Conservation (phyloP, 2,113 vertebrate genomes). For the Lota lota region DNA sequence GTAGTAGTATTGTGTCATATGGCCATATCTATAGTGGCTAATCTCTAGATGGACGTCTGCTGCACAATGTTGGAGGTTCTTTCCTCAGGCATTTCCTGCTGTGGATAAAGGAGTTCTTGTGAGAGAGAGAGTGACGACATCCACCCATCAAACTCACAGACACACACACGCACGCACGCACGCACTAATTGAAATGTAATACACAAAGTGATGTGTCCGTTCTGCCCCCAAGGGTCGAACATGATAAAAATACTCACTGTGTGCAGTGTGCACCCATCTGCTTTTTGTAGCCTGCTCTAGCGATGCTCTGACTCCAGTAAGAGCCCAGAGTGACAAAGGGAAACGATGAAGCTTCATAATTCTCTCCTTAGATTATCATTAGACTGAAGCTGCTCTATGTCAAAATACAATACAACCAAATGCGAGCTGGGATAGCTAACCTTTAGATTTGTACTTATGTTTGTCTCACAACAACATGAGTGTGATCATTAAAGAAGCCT, state of each 20-base stretch:
- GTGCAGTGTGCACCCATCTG: not conserved
- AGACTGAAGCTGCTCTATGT: not conserved
- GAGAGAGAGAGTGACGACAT: slow-evolving; percentile 46
- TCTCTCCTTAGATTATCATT: not conserved
- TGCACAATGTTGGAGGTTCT: slow-evolving; percentile 30
- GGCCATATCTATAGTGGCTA: slow-evolving; percentile 21
- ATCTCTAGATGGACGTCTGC: no score
- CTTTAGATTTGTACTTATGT: no score
- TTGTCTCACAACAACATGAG: no score
- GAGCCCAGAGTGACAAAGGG: not conserved
- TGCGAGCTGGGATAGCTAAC: no score
- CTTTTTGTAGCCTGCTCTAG: not conserved
- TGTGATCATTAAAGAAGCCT: no score
- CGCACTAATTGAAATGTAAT: not conserved
- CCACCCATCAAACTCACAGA: slow-evolving; percentile 18
- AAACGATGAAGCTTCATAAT: not conserved
- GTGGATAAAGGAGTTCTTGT: slow-evolving; percentile 60
- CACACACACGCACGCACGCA: slow-evolving; percentile 1
- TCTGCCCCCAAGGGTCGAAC: not conserved
- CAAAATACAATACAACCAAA: no score
- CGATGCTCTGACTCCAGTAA: not conserved
- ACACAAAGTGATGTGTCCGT: not conserved
- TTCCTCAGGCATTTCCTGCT: slow-evolving; percentile 52
- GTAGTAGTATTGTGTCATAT: slow-evolving; percentile 39
- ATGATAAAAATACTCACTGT: not conserved